A percentile compares a stretch with the other conserved stretches of the same genome.
Conservation (phyloP, 2,888 invertebrate genomes). For the Dynastes hyllus region DNA sequence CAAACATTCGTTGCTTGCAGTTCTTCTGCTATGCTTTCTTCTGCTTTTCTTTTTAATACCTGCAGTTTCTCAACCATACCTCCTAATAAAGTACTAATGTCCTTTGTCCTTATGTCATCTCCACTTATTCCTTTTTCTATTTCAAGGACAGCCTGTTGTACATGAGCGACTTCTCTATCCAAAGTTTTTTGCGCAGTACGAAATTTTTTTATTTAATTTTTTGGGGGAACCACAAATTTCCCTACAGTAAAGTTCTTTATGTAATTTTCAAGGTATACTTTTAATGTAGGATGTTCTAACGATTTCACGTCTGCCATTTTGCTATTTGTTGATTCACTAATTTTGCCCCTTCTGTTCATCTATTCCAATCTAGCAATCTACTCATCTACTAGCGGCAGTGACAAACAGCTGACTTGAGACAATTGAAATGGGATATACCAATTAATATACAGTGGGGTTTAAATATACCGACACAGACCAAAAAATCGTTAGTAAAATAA, state of each 20-base stretch:
- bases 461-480: too few species aligned
- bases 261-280: constrained; percentile 75
- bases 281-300: constrained; percentile 95
- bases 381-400: too few species aligned
- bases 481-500: too few species aligned
- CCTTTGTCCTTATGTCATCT: constrained; percentile 76
- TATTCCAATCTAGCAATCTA: too few species aligned
- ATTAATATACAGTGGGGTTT: too few species aligned
- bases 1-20: constrained; percentile 92
- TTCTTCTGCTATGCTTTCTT: constrained; percentile 94
- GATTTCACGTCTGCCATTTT: constrained; percentile 94
- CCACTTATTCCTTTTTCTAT: constrained; percentile 84
- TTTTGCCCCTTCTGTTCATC: too few species aligned
- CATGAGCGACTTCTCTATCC: constrained; percentile 93
- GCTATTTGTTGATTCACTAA: constrained; percentile 19
- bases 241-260: background rate
- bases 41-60: constrained; percentile 94
- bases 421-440: too few species aligned
- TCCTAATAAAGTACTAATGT: constrained; percentile 87
- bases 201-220: constrained; percentile 97
- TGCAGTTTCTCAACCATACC: constrained; percentile 92
- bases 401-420: too few species aligned
- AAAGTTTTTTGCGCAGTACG: constrained; percentile 95
- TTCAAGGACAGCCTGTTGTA: constrained; percentile 85
- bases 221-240: constrained; percentile 88